Evolutionary conservation across 2,113 vertebrate genomes (phyloP), one percentile per base, ranked within the genome.

Genomic region (Lucifuga dentata): DNA sequence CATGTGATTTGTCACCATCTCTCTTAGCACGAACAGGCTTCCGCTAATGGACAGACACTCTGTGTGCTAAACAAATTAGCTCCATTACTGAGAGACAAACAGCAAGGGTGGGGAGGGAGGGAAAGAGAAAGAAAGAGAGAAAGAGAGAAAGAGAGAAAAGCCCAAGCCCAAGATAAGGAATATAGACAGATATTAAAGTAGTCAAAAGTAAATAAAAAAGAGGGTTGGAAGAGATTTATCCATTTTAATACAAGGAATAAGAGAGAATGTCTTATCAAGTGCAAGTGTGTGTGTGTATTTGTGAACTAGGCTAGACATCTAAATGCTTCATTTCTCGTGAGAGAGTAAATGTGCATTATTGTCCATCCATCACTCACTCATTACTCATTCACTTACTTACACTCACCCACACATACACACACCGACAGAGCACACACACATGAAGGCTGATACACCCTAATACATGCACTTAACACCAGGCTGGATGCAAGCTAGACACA

Each of bases 21-120:
- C 80, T 77, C 80, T 69, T 68, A 84, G 77, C 73, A 79, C 38
- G 16, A 81, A 78, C 80, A 73, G 81, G 73, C 79, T 80, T 57
- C 58, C 67, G 40, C 90, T 92, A 93, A 93, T 92, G 92, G 91
- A 90, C 83, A 80, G 83, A 90, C 88, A 89, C 86, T 91, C 86
- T 73, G 86, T 81, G 86, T 81, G 83, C 91, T 93, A 93, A 93
- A 92, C 92, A 92, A 93, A 93, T 93, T 91, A 93, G 87, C 81
- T 85, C 85, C 88, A 92, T 92, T 92, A 93, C 84, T 39, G 73
- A 73, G 75, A 90, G 86, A 71, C 78, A 86, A 78, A 72, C 74
- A 76, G 79, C 73, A 48, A 73, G 73, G 78, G 82, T 78, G 88
- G 78, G 76, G 72, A 53, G 29, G 19, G 11, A 16, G 21, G 19